Base-by-base conservation (phyloP, 2,888 invertebrate genomes). In the Cantharis nigra region DNA sequence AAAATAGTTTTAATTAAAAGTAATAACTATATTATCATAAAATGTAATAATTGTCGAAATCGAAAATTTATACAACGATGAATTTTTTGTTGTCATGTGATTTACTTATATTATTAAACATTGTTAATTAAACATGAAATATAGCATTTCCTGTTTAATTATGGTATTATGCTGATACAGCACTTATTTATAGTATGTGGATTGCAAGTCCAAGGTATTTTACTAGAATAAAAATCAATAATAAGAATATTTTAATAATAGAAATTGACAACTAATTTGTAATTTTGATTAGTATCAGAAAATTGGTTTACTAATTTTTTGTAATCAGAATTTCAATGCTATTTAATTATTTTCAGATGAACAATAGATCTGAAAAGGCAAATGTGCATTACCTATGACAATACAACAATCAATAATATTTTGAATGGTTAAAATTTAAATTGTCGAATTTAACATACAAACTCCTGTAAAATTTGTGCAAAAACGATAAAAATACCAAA, bases 151-250 rank as follows among this genome's bases (percentile, higher is more conserved):
- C 65, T 67, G 23, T 67, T 20, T 67, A 67, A 67, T 67, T 67
- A 67, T 67, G 26, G 13, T 10, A 23, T 49, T 67, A 67, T 67
- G 65, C 65, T 67, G 65, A 67, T 67, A 67, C 26, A 67, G 65
- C 65, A 14, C 26, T 67, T 67, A 26, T 67, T 67, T 67, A 26
- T 67, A 67, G 65, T 67, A 23, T n/a, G 23, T n/a, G 49, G 49
- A 49, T 67, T 67, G 65, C 65, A 67, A 26, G 65, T 67, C 65
- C 65, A 67, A 67, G 23, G 65, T 67, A 67, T 26, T 67, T 67
- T 67, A 23, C n/a, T 9, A 67, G 65, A 67, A 67, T 67, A 67
- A 67, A 26, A 67, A 23, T 67, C 26, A 67, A n/a, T 67, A 26
- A 23, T 23, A 67, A 26, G 2, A 30, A 26, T 20, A 64, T 3